Base-by-base conservation (phyloP, 2,113 vertebrate species). In the Ciconia boyciana region DNA sequence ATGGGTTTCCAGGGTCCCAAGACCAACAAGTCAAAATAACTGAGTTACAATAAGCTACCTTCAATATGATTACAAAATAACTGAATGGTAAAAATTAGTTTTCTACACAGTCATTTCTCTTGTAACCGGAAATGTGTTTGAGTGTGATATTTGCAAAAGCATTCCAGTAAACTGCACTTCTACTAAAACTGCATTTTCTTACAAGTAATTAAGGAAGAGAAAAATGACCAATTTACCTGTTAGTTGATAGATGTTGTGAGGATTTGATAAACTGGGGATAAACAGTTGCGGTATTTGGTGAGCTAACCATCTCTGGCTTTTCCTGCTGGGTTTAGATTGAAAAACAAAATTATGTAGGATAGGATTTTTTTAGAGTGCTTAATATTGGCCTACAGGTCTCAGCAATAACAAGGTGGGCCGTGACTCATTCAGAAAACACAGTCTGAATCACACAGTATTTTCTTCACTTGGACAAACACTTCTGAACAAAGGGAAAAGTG, bases 211-310 rank as follows among this genome's bases (percentile, higher is more conserved):
- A 84, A 83, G 72, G 20, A 87, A 85, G 54, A 91, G 11, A 83
- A 94, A 87, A 84, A 74, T 4, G 14, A 77, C 20, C 24, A 71
- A n/a, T 91, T 98, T 96, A 98, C 98, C 98, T 97, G 83, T 79
- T 90, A 76, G 68, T 39, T 81, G 84, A 75, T 46, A 79, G 80
- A 57, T 48, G 51, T 34, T 51, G 70, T 0, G 54, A 96, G 72
- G 93, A 34, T 41, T 94, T 93, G 11, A 79, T 44, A 32, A 36
- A 57, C 36, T 81, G 92, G 6, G 93, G 72, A 82, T 57, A 66
- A 34, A 82, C 57, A 54, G 79, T 91, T 10, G 1, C 1, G 2
- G 48, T 46, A 39, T 62, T 46, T 28, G 60, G 24, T n/a, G 95
- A 89, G 25, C 71, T 84, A 81, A 70, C 78, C 58, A 36, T 13